Evolutionary conservation across 2,797 vertebrate species (phyloP), one percentile per base, ranked within the genome.

Genomic region (Lepilemur ruficaudatus): DNA sequence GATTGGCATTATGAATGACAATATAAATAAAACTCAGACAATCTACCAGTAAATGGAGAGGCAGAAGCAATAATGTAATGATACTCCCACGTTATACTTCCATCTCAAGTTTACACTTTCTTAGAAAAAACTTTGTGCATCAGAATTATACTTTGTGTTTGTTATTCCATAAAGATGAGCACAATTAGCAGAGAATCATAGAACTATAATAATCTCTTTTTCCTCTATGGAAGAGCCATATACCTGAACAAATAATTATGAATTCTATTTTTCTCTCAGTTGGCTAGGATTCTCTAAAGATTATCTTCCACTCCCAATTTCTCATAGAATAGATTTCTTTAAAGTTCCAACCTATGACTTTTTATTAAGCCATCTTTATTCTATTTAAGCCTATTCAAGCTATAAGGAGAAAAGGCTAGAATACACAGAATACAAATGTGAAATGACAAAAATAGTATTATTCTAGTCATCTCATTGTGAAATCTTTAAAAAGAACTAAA

Each of bases 401-500:
- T 76, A 22, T 11, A 87, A 65, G 10, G 52, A 25, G 50, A 93
- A 80, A 92, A 20, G 82, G 81, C 70, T 28, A 59, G 61, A 48
- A 55, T 69, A 85, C 5, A 50, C 3, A 63, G 17, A 69, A 73
- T 59, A 72, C 28, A 80, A 91, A 82, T 50, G 41, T 52, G 85
- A 90, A 84, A 52, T 89, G 43, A 79, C 7, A 79, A 94, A 69
- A 81, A 73, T 0, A 52, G 35, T 73, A 59, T 63, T 73, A 78
- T 80, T 80, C 41, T 59, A 50, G 57, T 69, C 11, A 67, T 82
- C 46, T 93, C 80, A 65, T 3, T 85, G n/a, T 63, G 35, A 91
- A 89, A 52, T 75, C 35, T 84, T 87, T 95, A 90, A 91, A 72
- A 93, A 72, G 52, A 89, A 94, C 89, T 78, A 93, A 97, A 82